Conservation (phyloP, 2,113 vertebrate species). For the Murina feae region DNA sequence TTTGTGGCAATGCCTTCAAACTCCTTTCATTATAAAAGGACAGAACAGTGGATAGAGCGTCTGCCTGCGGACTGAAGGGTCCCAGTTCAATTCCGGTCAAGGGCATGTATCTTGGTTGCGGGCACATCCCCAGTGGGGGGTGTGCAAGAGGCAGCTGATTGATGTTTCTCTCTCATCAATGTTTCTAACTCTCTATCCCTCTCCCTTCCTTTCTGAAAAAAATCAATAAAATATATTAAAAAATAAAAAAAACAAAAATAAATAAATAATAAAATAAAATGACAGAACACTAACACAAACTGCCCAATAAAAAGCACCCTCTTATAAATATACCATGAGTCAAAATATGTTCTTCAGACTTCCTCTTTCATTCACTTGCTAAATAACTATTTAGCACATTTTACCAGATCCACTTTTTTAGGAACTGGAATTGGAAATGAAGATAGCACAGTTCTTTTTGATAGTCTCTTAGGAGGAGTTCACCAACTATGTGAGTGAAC, state of each 20-base stretch:
- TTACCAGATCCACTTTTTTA: neutral
- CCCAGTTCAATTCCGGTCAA: too few relatives aligned
- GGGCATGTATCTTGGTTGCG: too few relatives aligned
- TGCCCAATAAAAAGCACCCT: neutral
- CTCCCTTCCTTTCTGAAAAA: too few relatives aligned
- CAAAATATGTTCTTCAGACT: neutral
- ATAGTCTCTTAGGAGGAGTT: neutral
- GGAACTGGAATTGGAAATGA: neutral
- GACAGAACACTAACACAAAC: neutral
- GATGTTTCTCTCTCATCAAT: too few relatives aligned
- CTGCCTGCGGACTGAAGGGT: too few relatives aligned
- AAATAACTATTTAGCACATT: neutral
- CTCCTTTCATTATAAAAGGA: constrained; percentile 3
- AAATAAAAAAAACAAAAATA: too few relatives aligned
- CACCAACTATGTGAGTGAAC: neutral
- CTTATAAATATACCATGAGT: neutral
- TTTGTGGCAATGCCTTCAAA: neutral
- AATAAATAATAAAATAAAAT: too few relatives aligned
- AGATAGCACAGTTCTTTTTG: neutral
- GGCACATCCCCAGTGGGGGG: too few relatives aligned
- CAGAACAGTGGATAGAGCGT: too few relatives aligned
- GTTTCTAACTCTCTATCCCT: too few relatives aligned
- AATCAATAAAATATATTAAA: too few relatives aligned
- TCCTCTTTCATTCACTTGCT: neutral
- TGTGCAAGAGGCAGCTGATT: too few relatives aligned